Base-by-base conservation (phyloP, 2,888 invertebrate genomes). In the Andrena haemorrhoa region DNA sequence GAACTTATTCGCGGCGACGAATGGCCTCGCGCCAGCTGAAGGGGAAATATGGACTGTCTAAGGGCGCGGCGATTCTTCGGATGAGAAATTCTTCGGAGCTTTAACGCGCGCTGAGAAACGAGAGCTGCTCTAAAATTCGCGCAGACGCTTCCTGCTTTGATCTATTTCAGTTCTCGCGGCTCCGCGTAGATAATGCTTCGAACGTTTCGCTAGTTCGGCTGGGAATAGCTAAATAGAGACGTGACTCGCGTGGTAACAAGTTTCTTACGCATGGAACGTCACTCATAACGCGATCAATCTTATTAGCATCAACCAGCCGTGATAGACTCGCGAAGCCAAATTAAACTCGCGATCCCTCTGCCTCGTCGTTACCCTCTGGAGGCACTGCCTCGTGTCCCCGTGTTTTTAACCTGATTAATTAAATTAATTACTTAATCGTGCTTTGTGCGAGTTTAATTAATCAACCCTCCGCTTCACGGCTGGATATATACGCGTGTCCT, bases 381-480 rank as follows among this genome's bases (percentile, higher is more conserved):
- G 23, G 20, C n/a, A 53, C 8, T 23, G 53, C 53, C 53, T 20
- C 53, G 53, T 53, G 53, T 20, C 53, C 20, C 53, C 53, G 20
- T 2, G 53, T 63, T 79, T 61, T 64, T 51, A 41, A 41, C 53
- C 41, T 47, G 73, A 73, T 73, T 73, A 74, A 68, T 74, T 35
- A 69, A 65, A 68, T 74, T 35, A 75, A 70, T 69, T 75, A 49
- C 53, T 53, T 64, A 51, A 75, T 70, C 75, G 49, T 33, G 26
- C 23, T 64, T 26, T 7, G 20, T 16, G 65, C n/a, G n/a, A 31
- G 29, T 74, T 68, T 68, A 70, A 79, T 79, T 75, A 79, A 79
- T 75, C 70, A 70, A 75, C 29, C 3, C 23, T 53, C 47, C 33
- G 5, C 20, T 31, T 12, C 47, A 33, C 41, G 49, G 58, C 16